Evolutionary conservation across 2,888 invertebrate genomes (phyloP).

Genomic region (Carabus problematicus): DNA sequence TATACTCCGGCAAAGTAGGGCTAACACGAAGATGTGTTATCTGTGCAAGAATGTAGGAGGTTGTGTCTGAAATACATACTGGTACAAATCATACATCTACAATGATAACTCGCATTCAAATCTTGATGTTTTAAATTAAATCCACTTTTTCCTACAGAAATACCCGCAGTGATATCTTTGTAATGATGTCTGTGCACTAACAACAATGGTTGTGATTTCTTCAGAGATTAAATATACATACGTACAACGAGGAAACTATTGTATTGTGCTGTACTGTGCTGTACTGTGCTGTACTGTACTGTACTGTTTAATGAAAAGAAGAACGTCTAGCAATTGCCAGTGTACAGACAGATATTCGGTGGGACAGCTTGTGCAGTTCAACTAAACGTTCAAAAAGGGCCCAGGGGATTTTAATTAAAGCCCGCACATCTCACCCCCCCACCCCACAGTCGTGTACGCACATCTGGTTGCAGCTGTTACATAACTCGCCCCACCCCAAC

Average conservation of each 20-base stretch:
- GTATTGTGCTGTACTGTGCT: neutral
- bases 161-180: no score
- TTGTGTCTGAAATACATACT: no score
- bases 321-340: neutral
- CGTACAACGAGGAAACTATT: no score
- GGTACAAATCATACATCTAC: no score
- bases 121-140: no score
- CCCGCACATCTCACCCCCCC: slow-evolving; percentile 45
- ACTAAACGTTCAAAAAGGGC: slow-evolving; percentile 52
- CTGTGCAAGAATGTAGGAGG: no score
- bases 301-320: neutral
- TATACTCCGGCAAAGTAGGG: slow-evolving; percentile 20
- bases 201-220: no score
- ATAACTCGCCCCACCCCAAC: slow-evolving; percentile 3
- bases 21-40: neutral
- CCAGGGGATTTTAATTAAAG: slow-evolving; percentile 60
- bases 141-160: no score
- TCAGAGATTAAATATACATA: no score
- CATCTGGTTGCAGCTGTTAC: slow-evolving; percentile 34
- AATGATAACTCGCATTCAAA: no score
- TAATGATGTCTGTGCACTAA: no score
- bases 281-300: neutral
- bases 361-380: slow-evolving; percentile 10
- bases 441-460: slow-evolving; percentile 3
- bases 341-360: slow-evolving; percentile 7